Evolutionary conservation across 2,888 invertebrate genomes (phyloP), one percentile per base, ranked within the genome.

Genomic region (Acanthococcus lagerstroemiae): DNA sequence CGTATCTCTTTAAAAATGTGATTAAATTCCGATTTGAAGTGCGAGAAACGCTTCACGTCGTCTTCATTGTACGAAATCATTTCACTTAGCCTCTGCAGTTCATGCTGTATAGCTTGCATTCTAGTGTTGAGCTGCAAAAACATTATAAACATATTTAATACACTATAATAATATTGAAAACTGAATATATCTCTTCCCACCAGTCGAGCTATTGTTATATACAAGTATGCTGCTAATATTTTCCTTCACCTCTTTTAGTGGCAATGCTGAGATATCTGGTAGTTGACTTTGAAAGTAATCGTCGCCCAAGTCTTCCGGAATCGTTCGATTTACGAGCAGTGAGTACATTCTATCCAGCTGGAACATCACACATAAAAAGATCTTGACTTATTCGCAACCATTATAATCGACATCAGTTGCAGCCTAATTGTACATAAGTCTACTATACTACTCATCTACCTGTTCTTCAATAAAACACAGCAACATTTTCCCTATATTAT

Each of bases 231-330:
- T 37, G n/a, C 12, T 37, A 37, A 37, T 37, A 37, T 37, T 48
- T 9, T 48, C 17, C 4, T 19, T 58, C 67, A 72, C 73, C 69
- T 73, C 73, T 65, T 71, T 68, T 2, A 72, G 70, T 15, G 72
- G 70, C 4, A 73, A 71, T 4, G 74, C 74, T 3, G 74, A 73
- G 25, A 75, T 73, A 67, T 75, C 75, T 24, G 74, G 70, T 45
- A 72, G 71, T 27, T 72, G 71, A 61, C 72, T 71, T 58, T 76
- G 73, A 56, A 75, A 70, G 46, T 75, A 74, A n/a, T 67, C 68
- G 52, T 76, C 75, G 37, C 76, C 74, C 46, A 74, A 71, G 70
- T 79, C 79, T n/a, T 79, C 79, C 1, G 80, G 79, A 37, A 78
- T 76, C 44, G 79, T 72, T 12, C 80, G 73, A 69, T 78, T 75